phyloP scores from a whole-genome alignment of 2,797 vertebrate genomes.

The Cyclopterus lumpus region DNA sequence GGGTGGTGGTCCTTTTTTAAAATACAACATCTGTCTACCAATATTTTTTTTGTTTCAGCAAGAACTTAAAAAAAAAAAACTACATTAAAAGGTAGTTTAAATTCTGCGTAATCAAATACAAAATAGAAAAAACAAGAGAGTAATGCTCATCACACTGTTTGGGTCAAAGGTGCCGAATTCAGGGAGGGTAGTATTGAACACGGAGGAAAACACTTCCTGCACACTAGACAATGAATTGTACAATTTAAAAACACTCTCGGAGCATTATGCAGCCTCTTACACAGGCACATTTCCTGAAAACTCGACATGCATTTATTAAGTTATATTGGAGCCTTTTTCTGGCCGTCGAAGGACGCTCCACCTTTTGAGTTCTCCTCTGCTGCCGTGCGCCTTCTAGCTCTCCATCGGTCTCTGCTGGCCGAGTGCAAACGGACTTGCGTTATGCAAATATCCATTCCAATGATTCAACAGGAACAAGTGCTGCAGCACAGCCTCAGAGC shows the following conservation, averaged over 20 bases:
- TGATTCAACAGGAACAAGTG: conserved; percentile 13
- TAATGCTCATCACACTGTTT: neutral
- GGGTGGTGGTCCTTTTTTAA: neutral
- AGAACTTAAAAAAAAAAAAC: neutral
- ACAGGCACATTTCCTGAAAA: conserved; percentile 15
- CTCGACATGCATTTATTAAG: conserved; percentile 43
- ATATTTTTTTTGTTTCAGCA: neutral
- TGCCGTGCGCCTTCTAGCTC: conserved; percentile 9
- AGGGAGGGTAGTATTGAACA: neutral
- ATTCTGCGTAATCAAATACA: neutral
- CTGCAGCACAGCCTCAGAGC: neutral
- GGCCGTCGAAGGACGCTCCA: conserved; percentile 24
- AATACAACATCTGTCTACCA: neutral
- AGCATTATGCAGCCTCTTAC: conserved; percentile 4
- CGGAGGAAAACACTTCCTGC: neutral
- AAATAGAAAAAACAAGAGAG: neutral
- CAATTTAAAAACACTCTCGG: conserved; percentile 17
- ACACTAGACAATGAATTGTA: neutral
- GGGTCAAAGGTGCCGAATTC: neutral
- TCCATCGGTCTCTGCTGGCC: conserved; percentile 42
- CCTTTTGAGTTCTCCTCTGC: conserved; percentile 24
- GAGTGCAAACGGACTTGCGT: conserved; percentile 38
- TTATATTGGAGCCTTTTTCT: conserved; percentile 43
- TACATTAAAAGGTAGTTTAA: neutral
- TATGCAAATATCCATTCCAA: too few species aligned